Percentiles rank a stretch among this genome's conserved stretches.
Conservation (phyloP, 2,113 vertebrate species). For the Microcebus lehilahytsara region DNA sequence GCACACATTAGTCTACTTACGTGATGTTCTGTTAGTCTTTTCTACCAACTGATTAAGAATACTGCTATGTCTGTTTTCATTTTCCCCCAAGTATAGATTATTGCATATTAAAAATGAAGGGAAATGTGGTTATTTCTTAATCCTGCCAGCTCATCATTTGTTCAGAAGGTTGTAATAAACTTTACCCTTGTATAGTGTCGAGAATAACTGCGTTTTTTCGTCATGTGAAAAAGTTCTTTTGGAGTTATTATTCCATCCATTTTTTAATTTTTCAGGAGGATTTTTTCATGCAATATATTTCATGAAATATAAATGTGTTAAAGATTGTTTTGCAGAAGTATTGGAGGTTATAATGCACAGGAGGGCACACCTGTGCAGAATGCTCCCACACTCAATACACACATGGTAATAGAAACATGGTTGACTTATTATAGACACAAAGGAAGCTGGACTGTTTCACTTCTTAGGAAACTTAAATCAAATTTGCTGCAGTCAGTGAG, state of each 20-base stretch:
- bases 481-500: not conserved
- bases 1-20: not conserved
- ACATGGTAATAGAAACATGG: not conserved
- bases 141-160: conserved; percentile 30
- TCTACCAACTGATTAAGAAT: conserved; percentile 30
- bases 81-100: conserved; percentile 18
- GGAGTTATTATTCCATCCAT: not conserved
- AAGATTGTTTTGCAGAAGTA: not conserved
- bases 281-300: not conserved
- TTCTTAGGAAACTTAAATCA: not conserved
- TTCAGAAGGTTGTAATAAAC: conserved; percentile 50
- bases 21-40: not conserved
- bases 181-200: not conserved
- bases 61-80: conserved; percentile 10
- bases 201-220: conserved; percentile 9
- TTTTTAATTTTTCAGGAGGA: conserved; percentile 47
- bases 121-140: conserved; percentile 30
- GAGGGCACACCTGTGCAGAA: not conserved
- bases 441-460: not conserved
- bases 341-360: not conserved
- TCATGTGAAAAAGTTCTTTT: not conserved
- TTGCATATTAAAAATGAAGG: conserved; percentile 45
- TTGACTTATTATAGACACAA: not conserved
- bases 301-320: not conserved
- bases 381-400: not conserved